Percentiles rank a stretch among this genome's conserved stretches.
These are phyloP conservation scores for Stenolophus ochropezus DNA, from an alignment of 2,888 invertebrate genomes.

Conservation along the genomic window DNA sequence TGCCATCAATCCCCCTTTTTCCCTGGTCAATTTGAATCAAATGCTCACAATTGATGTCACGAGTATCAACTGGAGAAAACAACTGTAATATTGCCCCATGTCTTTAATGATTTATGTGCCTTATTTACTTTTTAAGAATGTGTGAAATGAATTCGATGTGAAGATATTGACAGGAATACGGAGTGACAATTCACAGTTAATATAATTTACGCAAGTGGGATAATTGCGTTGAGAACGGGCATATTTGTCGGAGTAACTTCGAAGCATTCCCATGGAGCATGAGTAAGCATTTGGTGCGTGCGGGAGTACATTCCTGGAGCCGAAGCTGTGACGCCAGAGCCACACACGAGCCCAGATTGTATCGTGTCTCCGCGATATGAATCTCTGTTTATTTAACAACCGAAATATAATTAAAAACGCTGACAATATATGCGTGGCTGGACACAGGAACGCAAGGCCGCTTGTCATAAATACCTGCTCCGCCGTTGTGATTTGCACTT, in stretches of 20 bases:
- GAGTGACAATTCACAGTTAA: background rate
- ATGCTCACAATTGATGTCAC: no score
- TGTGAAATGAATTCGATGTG: no score
- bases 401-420: conserved; percentile 63
- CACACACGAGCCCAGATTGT: conserved; percentile 49
- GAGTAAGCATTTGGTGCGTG: background rate
- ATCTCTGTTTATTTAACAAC: conserved; percentile 60
- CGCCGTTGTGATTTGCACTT: conserved; percentile 4
- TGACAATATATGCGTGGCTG: conserved; percentile 62
- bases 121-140: no score
- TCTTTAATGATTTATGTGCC: no score
- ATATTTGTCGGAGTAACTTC: background rate
- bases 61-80: no score
- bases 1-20: no score
- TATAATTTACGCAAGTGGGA: background rate
- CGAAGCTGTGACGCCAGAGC: conserved; percentile 22
- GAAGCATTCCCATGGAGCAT: background rate
- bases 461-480: conserved; percentile 48
- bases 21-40: no score
- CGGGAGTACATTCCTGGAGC: conserved; percentile 26
- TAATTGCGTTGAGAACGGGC: background rate
- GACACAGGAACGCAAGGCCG: conserved; percentile 22
- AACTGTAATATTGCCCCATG: no score
- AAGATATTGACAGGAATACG: no score
- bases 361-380: conserved; percentile 48